phyloP scores from a whole-genome alignment of 2,797 vertebrate species.

The Onychomys arenicola region DNA sequence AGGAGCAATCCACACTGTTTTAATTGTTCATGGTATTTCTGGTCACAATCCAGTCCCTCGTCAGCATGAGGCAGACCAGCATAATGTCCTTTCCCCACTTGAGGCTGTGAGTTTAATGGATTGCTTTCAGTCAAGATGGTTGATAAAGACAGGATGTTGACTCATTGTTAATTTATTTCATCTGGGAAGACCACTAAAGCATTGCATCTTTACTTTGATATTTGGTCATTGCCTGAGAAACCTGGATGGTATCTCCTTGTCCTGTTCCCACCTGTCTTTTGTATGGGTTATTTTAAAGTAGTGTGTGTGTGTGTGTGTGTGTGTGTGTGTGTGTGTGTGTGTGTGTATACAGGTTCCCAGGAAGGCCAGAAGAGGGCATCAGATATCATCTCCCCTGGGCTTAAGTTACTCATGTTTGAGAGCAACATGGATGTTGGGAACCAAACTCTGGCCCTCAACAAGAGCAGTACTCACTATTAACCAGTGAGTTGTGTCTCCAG shows the following conservation, averaged over 20 bases:
- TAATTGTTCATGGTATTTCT: conserved; percentile 3
- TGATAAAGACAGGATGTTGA: conserved; percentile 12
- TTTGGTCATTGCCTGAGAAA: conserved; percentile 6
- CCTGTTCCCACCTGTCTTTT: neutral
- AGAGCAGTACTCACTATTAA: neutral
- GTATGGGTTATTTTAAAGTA: neutral
- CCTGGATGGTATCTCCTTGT: neutral
- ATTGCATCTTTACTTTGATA: neutral
- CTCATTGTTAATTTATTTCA: conserved; percentile 49
- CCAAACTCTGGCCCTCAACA: neutral
- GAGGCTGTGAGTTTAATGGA: neutral
- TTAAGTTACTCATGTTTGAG: neutral
- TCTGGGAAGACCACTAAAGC: neutral
- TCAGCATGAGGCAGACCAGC: neutral
- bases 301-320: neutral
- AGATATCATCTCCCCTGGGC: neutral
- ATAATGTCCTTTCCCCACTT: conserved; percentile 6
- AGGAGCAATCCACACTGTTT: neutral
- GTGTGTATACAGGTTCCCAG: neutral
- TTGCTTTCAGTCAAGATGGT: neutral
- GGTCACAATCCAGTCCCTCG: neutral
- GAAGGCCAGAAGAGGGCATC: neutral
- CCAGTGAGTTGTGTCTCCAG: neutral
- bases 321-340: neutral
- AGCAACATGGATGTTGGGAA: neutral